Evolutionary conservation across 2,113 vertebrate genomes (phyloP).

Genomic region (Tetraodon nigroviridis): DNA sequence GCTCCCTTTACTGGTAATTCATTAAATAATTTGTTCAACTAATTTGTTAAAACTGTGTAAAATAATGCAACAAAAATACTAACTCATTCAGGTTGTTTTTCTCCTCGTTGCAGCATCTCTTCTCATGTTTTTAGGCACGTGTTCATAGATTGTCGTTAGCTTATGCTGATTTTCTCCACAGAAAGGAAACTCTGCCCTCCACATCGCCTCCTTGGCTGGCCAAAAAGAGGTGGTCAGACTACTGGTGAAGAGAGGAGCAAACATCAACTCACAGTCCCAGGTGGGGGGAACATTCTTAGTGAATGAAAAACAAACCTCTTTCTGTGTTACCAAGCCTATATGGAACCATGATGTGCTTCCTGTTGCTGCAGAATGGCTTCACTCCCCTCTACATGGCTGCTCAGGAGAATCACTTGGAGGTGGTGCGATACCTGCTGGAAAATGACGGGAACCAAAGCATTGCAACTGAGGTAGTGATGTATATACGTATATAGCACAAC

Average conservation of each 20-base stretch:
- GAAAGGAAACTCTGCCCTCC: conserved; percentile 97
- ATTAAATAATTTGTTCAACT: no score
- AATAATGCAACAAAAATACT: no score
- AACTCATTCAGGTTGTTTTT: no score
- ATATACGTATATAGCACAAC: not conserved
- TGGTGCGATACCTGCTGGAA: conserved; percentile 92
- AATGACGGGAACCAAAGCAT: conserved; percentile 97
- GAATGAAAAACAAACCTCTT: no score
- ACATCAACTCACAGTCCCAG: conserved; percentile 95
- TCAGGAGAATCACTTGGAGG: conserved; percentile 95
- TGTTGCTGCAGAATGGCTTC: conserved; percentile 87
- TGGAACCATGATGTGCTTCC: no score
- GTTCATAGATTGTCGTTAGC: no score
- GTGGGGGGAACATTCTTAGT: conserved; percentile 55
- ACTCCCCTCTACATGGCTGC: conserved; percentile 98
- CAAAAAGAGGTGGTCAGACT: conserved; percentile 89
- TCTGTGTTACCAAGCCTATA: no score
- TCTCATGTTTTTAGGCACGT: not conserved
- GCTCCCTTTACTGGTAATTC: no score
- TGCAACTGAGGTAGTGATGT: conserved; percentile 85
- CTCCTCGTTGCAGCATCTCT: not conserved
- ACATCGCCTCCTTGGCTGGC: conserved; percentile 93
- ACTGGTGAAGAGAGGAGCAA: conserved; percentile 88
- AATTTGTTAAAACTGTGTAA: no score
- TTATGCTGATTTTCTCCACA: conserved; percentile 50